A percentile compares a stretch with the other conserved stretches of the same genome.
Conservation (phyloP, 2,113 vertebrate species). For the Tricholaema leucomelas region DNA sequence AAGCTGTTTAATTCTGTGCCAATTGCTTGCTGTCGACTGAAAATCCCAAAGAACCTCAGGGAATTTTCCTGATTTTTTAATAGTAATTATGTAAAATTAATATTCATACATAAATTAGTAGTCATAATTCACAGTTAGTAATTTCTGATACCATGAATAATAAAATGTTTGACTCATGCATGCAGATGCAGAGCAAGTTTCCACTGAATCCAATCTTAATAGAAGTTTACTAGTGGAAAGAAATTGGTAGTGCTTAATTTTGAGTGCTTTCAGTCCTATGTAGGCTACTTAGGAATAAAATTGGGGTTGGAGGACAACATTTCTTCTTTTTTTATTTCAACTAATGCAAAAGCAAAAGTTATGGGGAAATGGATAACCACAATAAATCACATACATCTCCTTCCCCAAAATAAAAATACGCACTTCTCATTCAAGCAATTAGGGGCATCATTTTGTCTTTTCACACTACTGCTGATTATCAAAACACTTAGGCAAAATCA, state of each 20-base stretch:
- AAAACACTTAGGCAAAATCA: background rate
- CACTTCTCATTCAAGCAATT: background rate
- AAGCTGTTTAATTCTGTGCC: too few relatives aligned
- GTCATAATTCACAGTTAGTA: too few relatives aligned
- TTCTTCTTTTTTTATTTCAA: background rate
- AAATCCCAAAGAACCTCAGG: too few relatives aligned
- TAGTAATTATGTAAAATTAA: too few relatives aligned
- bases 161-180: background rate
- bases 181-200: background rate
- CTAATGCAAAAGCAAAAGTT: background rate
- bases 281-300: background rate
- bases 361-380: background rate
- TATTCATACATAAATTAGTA: too few relatives aligned
- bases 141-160: too few relatives aligned
- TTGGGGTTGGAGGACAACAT: background rate
- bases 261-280: background rate
- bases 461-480: background rate
- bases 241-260: background rate
- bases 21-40: too few relatives aligned
- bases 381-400: accelerated
- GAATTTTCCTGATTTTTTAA: too few relatives aligned
- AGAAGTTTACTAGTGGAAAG: background rate
- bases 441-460: background rate
- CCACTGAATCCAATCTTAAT: background rate
- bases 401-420: background rate